Evolutionary conservation across 1,140 invertebrate genomes (phyloP).

Genomic region (Aphaenogaster floridana): DNA sequence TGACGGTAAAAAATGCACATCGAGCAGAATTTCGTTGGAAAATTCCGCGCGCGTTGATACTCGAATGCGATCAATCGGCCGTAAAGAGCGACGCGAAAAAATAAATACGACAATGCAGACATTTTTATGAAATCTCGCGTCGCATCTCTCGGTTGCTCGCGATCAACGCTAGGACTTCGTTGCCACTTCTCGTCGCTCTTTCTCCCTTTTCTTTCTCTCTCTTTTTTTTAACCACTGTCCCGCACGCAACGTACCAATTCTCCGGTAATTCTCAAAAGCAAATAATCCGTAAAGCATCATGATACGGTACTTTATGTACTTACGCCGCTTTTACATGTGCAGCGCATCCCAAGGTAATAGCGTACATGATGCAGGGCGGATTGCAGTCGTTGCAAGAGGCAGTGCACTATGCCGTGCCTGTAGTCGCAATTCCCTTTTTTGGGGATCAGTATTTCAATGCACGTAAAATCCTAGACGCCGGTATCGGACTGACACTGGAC

Average conservation of each 20-base stretch:
- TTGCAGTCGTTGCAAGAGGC: slow-evolving; percentile 88
- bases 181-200: not conserved
- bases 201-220: not conserved
- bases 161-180: slow-evolving; percentile 28
- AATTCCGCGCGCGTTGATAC: slow-evolving; percentile 37
- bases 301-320: slow-evolving; percentile 49
- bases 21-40: slow-evolving; percentile 4
- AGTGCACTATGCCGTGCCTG: slow-evolving; percentile 87
- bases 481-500: slow-evolving; percentile 81
- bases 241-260: not conserved
- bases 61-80: slow-evolving; percentile 34
- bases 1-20: slow-evolving; percentile 34
- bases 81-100: slow-evolving; percentile 44
- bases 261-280: slow-evolving; percentile 19
- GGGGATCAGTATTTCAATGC: slow-evolving; percentile 86
- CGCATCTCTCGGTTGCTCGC: slow-evolving; percentile 20
- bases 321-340: slow-evolving; percentile 72
- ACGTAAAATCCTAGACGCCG: slow-evolving; percentile 80
- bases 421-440: slow-evolving; percentile 87
- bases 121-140: slow-evolving; percentile 58
- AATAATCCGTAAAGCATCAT: slow-evolving; percentile 42
- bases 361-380: slow-evolving; percentile 89
- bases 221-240: not conserved
- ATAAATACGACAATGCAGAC: slow-evolving; percentile 39
- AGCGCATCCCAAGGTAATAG: slow-evolving; percentile 86